These are phyloP conservation scores for Ethmia dodecea DNA, from an alignment of 2,888 invertebrate genomes.

Conservation along the genomic window DNA sequence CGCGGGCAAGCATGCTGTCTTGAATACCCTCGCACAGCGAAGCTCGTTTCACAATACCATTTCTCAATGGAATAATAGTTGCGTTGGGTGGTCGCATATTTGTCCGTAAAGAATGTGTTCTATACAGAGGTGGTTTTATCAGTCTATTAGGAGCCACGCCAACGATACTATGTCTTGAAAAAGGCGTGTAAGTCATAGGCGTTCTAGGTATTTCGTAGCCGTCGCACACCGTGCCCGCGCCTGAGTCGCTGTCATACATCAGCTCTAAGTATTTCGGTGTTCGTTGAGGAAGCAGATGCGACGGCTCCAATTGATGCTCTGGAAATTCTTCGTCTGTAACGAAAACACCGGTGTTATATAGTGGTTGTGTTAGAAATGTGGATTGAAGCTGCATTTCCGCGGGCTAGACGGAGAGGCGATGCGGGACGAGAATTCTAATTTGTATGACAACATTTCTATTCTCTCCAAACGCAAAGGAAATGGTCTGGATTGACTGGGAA, in stretches of 20 bases:
- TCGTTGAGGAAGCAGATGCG: slow-evolving; percentile 49
- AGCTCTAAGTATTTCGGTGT: slow-evolving; percentile 82
- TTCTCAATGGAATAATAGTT: slow-evolving; percentile 60
- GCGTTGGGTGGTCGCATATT: slow-evolving; percentile 54
- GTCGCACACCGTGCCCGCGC: slow-evolving; percentile 57
- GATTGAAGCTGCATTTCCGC: too few species aligned
- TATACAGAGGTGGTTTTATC: slow-evolving; percentile 44
- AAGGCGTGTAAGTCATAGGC: slow-evolving; percentile 39
- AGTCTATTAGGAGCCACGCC: slow-evolving; percentile 60
- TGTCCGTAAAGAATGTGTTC: slow-evolving; percentile 53
- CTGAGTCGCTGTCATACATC: slow-evolving; percentile 77
- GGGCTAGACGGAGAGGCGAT: too few species aligned
- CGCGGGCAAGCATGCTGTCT: slow-evolving; percentile 22
- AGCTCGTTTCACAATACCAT: slow-evolving; percentile 52
- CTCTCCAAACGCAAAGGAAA: too few species aligned
- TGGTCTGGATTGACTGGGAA: too few species aligned
- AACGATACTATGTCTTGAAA: slow-evolving; percentile 60
- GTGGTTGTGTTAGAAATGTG: too few species aligned
- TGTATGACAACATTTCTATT: too few species aligned
- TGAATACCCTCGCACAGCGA: slow-evolving; percentile 49
- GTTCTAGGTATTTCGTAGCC: slow-evolving; percentile 82
- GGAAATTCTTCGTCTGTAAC: slow-evolving; percentile 59
- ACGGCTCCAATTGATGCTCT: slow-evolving; percentile 63
- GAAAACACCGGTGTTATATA: too few species aligned
- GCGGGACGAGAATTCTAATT: too few species aligned